These are phyloP conservation scores for Agonopterix subpropinquella DNA, from an alignment of 2,888 invertebrate species.

Conservation along the genomic window DNA sequence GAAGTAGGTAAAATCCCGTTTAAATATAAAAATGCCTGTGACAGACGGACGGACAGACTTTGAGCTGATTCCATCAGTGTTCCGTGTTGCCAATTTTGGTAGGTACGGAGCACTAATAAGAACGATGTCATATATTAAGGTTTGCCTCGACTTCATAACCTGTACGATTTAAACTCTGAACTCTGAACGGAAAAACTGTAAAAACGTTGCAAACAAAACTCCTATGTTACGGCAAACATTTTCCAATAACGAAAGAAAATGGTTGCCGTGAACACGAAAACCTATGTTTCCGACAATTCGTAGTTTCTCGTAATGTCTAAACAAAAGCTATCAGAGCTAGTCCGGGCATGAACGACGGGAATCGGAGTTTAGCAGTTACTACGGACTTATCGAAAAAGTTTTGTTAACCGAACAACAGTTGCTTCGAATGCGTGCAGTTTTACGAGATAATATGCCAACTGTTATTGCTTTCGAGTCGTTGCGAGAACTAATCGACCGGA, in stretches of 20 bases:
- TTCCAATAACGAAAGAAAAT: conserved; percentile 37
- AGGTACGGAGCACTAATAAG: too few relatives aligned
- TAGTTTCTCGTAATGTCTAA: conserved; percentile 56
- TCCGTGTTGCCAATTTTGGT: too few relatives aligned
- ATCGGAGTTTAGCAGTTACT: conserved; percentile 40
- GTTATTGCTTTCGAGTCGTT: not conserved
- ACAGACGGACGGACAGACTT: too few relatives aligned
- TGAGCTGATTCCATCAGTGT: too few relatives aligned
- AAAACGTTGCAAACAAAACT: conserved; percentile 23
- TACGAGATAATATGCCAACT: conserved; percentile 14
- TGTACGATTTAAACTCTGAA: too few relatives aligned
- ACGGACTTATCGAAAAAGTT: conserved; percentile 51
- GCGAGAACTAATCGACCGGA: too few relatives aligned
- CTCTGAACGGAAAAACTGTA: not conserved
- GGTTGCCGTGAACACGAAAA: conserved; percentile 31
- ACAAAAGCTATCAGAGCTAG: conserved; percentile 49
- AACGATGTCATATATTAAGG: too few relatives aligned
- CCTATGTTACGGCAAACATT: conserved; percentile 27
- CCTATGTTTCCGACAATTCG: conserved; percentile 45
- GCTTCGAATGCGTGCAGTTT: conserved; percentile 17
- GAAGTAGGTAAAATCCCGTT: too few relatives aligned
- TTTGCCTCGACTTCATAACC: too few relatives aligned
- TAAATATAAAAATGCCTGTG: too few relatives aligned
- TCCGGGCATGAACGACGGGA: conserved; percentile 33
- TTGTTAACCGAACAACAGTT: conserved; percentile 20